Evolutionary conservation across 1,140 invertebrate species (phyloP), one percentile per base, ranked within the genome.

Genomic region (Doryteuthis pealeii): DNA sequence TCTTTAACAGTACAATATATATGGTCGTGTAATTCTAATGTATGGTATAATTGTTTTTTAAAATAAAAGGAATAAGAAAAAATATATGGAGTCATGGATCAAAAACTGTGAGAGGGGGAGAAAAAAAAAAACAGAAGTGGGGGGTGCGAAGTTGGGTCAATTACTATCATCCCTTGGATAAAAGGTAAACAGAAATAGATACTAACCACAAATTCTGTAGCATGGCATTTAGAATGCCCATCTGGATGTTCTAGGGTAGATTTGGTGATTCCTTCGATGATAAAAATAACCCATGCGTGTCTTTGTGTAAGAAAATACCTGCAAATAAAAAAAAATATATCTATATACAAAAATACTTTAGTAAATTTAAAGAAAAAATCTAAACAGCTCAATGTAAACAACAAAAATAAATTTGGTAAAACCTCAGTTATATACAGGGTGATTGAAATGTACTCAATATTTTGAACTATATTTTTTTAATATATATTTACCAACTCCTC

Each of bases 241-340:
- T 81, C 74, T 26, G 77, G 72, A 77, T 72, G 78, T 71, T 84
- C 83, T 66, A 80, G 75, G 58, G 77, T 79, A 1, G 82, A 81
- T 72, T 81, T 83, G 6, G 75, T 78, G 33, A 84, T 78, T 32
- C 58, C 80, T 74, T 58, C 78, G 78, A 62, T 84, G 80, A 72
- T 83, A 84, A 54, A 78, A 79, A 72, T 83, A 79, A 30, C 83
- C 83, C 54, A 85, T 74, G 26, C 80, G 49, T 62, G 83, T 85
- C 45, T 78, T 76, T 58, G 83, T 69, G n/a, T 40, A 10, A 40
- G 35, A 40, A 5, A 40, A 40, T n/a, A n/a, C n/a, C n/a, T n/a
- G n/a, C n/a, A n/a, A n/a, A n/a, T n/a, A n/a, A n/a, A n/a, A n/a
- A n/a, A n/a, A n/a, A n/a, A n/a, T n/a, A n/a, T n/a, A n/a, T n/a